Percentiles rank a stretch among this genome's conserved stretches.
These are phyloP conservation scores for Andrena fulva DNA, from an alignment of 2,888 invertebrate species.

Conservation along the genomic window DNA sequence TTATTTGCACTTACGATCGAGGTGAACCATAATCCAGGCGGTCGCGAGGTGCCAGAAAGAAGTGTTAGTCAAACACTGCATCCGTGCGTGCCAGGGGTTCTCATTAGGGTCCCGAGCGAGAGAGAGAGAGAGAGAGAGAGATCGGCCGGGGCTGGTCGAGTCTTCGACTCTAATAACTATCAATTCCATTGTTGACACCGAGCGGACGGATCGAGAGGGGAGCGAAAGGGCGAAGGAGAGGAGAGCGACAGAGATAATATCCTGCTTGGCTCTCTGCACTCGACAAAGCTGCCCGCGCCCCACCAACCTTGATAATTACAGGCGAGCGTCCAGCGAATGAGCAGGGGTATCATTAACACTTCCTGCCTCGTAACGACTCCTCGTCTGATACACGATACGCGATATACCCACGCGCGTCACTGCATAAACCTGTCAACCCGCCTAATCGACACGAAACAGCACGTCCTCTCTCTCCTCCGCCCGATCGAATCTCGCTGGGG, in stretches of 20 bases:
- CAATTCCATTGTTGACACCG: constrained; percentile 62
- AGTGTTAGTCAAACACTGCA: constrained; percentile 76
- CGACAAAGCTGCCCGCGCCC: constrained; percentile 66
- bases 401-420: constrained; percentile 77
- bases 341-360: constrained; percentile 84
- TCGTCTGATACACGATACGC: constrained; percentile 80
- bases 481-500: background rate
- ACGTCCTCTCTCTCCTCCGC: constrained; percentile 28
- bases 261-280: constrained; percentile 62
- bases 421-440: constrained; percentile 81
- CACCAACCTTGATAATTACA: constrained; percentile 82
- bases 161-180: constrained; percentile 70
- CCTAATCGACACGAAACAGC: constrained; percentile 74
- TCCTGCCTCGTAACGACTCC: constrained; percentile 84
- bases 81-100: constrained; percentile 68
- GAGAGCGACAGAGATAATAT: constrained; percentile 56
- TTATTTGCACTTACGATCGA: constrained; percentile 75
- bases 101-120: constrained; percentile 50
- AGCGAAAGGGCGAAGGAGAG: constrained; percentile 25
- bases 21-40: constrained; percentile 69
- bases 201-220: constrained; percentile 13
- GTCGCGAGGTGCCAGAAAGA: constrained; percentile 69
- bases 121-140: background rate
- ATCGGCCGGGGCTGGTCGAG: background rate
- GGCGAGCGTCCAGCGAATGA: constrained; percentile 82